phyloP scores from a whole-genome alignment of 2,113 vertebrate genomes.

The Emydura subglobosa region DNA sequence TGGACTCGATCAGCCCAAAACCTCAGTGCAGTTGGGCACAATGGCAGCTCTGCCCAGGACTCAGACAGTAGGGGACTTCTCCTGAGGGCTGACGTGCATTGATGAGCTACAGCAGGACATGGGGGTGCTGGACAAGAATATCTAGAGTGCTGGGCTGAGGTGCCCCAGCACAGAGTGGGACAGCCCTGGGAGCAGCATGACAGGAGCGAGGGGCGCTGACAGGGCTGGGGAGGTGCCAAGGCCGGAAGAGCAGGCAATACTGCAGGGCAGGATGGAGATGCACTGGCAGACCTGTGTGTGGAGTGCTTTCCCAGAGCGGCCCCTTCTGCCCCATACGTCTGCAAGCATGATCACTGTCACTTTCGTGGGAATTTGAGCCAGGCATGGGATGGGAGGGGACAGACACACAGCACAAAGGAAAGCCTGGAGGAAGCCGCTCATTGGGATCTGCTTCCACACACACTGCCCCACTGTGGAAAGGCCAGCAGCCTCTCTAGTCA shows the following conservation, averaged over 20 bases:
- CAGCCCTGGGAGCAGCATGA: background rate
- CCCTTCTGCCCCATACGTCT: background rate
- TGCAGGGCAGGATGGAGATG: background rate
- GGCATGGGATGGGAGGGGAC: background rate
- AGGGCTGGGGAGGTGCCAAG: background rate
- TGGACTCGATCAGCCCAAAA: background rate
- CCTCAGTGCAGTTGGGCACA: background rate
- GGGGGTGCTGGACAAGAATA: rapidly evolving
- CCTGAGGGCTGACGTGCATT: rapidly evolving
- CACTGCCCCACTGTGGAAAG: background rate
- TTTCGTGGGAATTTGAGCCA: background rate
- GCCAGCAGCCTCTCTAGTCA: background rate
- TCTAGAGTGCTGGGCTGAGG: background rate
- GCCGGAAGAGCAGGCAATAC: background rate
- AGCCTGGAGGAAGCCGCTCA: slow-evolving; percentile 58
- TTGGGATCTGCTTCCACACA: slow-evolving; percentile 36
- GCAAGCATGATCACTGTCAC: background rate
- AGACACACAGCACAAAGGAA: background rate
- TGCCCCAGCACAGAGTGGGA: background rate
- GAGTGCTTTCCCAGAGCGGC: background rate
- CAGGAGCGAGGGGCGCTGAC: background rate
- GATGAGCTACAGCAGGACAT: background rate
- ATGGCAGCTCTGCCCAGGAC: background rate
- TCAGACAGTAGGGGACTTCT: background rate
- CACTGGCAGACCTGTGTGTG: background rate